These are phyloP conservation scores for Holcopasites calliopsidis DNA, from an alignment of 1,140 invertebrate genomes.

Conservation along the genomic window DNA sequence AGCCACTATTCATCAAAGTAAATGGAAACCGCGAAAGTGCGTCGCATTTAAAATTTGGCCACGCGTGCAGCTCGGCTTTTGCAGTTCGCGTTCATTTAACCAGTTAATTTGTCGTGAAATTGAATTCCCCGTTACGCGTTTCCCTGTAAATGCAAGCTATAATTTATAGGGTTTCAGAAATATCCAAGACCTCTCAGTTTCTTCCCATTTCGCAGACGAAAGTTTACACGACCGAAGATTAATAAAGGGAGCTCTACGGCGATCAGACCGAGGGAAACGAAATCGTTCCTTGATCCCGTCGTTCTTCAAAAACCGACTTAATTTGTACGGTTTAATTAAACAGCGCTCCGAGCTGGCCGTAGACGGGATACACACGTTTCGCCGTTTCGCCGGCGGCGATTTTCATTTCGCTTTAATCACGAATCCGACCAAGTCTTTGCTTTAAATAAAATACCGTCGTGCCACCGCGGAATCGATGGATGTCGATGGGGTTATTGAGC, in stretches of 20 bases:
- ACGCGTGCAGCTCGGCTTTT: conserved; percentile 1
- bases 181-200: not conserved
- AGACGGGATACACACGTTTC: conserved; percentile 15
- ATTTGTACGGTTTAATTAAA: conserved; percentile 50
- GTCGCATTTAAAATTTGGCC: conserved; percentile 18
- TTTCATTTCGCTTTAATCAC: conserved; percentile 28
- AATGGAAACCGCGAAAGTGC: not conserved
- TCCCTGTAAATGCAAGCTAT: not conserved
- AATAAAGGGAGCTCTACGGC: not conserved
- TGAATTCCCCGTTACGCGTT: conserved; percentile 22
- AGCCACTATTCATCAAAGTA: too few species aligned
- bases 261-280: not conserved
- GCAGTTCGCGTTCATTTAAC: not conserved
- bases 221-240: not conserved
- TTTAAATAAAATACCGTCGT: conserved; percentile 40
- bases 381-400: not conserved
- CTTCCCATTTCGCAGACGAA: not conserved
- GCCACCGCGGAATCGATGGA: conserved; percentile 42
- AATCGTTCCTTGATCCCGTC: conserved; percentile 7
- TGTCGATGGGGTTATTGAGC: conserved; percentile 53
- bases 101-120: conserved; percentile 43
- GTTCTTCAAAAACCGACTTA: not conserved
- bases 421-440: conserved; percentile 35
- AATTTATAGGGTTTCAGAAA: not conserved
- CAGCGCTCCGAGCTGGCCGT: not conserved